These are phyloP conservation scores for Microcebus ravelobensis DNA, from an alignment of 2,113 vertebrate species.

Conservation along the genomic window DNA sequence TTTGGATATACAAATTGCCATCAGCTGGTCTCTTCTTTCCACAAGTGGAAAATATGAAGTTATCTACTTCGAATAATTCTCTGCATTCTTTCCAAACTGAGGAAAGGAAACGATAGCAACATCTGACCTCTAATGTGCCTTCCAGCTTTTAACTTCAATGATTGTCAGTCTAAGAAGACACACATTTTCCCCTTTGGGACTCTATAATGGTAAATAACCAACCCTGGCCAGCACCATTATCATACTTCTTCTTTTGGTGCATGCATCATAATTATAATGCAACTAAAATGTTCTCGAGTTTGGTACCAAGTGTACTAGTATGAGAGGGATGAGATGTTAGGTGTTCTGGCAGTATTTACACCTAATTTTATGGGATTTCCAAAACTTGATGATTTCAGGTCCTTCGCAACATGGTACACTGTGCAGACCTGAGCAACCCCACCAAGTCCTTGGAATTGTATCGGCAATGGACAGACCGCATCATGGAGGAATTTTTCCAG, in stretches of 20 bases:
- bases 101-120: constrained; percentile 35
- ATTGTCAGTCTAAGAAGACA: constrained; percentile 19
- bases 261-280: neutral
- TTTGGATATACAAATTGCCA: constrained; percentile 46
- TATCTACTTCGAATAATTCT: constrained; percentile 59
- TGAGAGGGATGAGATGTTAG: constrained; percentile 38
- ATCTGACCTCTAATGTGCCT: constrained; percentile 32
- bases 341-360: constrained; percentile 17
- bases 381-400: constrained; percentile 87
- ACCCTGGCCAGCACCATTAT: neutral
- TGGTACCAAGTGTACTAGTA: constrained; percentile 46
- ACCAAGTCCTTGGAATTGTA: constrained; percentile 98
- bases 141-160: constrained; percentile 52
- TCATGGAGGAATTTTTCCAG: constrained; percentile 99
- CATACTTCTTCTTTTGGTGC: neutral
- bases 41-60: constrained; percentile 54
- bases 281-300: constrained; percentile 58
- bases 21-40: constrained; percentile 47
- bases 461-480: constrained; percentile 97
- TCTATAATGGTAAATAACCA: neutral
- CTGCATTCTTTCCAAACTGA: constrained; percentile 64
- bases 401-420: constrained; percentile 98
- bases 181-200: neutral
- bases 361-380: constrained; percentile 59
- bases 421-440: constrained; percentile 97